phyloP scores from a whole-genome alignment of 1,140 invertebrate genomes.

The Subanguina moxae region DNA sequence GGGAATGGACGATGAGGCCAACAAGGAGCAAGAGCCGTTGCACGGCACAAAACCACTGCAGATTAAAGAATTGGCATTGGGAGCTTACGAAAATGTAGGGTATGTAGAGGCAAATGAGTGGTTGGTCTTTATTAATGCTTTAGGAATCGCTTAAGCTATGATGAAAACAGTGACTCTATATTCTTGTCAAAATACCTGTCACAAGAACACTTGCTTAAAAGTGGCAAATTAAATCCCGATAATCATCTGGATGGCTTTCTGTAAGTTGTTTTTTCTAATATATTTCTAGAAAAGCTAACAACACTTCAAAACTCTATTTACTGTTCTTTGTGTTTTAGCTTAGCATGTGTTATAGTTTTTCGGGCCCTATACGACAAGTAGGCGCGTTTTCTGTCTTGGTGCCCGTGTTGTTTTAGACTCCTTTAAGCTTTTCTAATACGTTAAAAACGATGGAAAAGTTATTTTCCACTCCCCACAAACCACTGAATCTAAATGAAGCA shows the following conservation, averaged over 20 bases:
- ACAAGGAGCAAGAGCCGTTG: background rate
- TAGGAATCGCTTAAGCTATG: conserved; percentile 18
- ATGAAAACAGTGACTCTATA: conserved; percentile 19
- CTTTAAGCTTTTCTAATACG: too few species aligned
- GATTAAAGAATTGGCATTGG: conserved; percentile 13
- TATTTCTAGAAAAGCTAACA: background rate
- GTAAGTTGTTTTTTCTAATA: conserved; percentile 12
- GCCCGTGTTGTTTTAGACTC: too few species aligned
- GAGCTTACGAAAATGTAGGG: conserved; percentile 11
- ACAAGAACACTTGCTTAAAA: conserved; percentile 11
- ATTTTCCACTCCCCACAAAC: too few species aligned
- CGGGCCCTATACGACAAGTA: too few species aligned
- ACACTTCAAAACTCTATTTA: too few species aligned
- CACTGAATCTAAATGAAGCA: too few species aligned
- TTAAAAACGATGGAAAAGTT: too few species aligned
- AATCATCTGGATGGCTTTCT: conserved; percentile 11
- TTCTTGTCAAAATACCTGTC: conserved; percentile 28
- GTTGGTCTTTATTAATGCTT: conserved; percentile 9
- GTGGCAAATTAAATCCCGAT: conserved; percentile 14
- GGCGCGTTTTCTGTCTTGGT: too few species aligned
- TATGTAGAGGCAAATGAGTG: background rate
- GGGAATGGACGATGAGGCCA: conserved; percentile 13
- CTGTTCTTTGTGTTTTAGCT: too few species aligned
- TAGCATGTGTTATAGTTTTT: too few species aligned
- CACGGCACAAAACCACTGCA: background rate